A percentile compares a stretch with the other conserved stretches of the same genome.
Conservation (phyloP, 1,140 invertebrate species). For the Dendrolimus punctatus region DNA sequence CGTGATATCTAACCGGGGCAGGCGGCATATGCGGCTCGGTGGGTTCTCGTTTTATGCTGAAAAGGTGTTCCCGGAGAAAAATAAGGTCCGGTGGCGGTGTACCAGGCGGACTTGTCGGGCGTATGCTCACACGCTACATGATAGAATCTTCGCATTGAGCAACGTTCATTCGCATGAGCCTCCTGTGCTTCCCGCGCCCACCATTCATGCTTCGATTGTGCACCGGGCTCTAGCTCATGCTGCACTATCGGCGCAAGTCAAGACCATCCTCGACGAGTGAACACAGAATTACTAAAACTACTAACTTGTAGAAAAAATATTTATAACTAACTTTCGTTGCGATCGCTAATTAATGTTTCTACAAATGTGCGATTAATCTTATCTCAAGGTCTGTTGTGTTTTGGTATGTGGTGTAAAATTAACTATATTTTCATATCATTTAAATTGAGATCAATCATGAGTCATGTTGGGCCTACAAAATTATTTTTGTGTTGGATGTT, state of each 20-base stretch:
- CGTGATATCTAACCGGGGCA: constrained; percentile 68
- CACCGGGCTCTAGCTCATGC: constrained; percentile 30
- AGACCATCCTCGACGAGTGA: constrained; percentile 47
- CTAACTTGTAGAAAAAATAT: too few species aligned
- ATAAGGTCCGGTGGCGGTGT: constrained; percentile 68
- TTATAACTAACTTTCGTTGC: too few species aligned
- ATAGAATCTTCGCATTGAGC: constrained; percentile 66
- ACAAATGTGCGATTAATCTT: too few species aligned
- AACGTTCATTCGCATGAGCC: constrained; percentile 67
- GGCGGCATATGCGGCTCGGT: constrained; percentile 63
- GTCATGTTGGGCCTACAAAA: too few species aligned
- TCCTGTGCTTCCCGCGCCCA: constrained; percentile 27
- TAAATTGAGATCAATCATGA: too few species aligned
- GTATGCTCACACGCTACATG: constrained; percentile 67
- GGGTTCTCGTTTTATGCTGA: constrained; percentile 70
- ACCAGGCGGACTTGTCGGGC: constrained; percentile 68
- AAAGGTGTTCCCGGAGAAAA: constrained; percentile 68
- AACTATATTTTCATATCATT: too few species aligned
- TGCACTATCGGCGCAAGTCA: constrained; percentile 35
- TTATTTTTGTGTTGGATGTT: too few species aligned
- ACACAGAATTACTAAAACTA: neutral
- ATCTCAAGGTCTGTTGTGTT: too few species aligned
- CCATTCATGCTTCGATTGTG: neutral
- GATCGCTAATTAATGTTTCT: too few species aligned
- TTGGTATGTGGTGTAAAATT: too few species aligned